A percentile compares a stretch with the other conserved stretches of the same genome.
phyloP scores from a whole-genome alignment of 2,113 vertebrate species.

The Alces alces region DNA sequence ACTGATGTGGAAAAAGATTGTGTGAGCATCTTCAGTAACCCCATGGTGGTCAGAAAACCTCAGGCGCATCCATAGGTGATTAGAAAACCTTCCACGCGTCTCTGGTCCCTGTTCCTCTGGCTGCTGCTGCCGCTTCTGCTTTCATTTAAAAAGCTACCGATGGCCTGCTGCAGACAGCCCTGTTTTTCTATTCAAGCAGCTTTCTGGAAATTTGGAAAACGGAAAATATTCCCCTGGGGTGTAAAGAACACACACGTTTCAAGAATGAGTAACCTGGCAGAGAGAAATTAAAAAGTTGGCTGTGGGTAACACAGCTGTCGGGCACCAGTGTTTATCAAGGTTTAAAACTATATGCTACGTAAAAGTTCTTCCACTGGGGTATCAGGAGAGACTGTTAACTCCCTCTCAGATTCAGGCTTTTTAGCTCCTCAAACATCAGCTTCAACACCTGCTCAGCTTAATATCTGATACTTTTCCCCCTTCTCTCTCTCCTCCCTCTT shows the following conservation, averaged over 20 bases:
- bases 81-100: not conserved
- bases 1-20: fast-evolving
- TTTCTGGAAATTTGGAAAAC: constrained; percentile 13
- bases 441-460: not conserved
- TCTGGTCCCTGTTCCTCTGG: fast-evolving
- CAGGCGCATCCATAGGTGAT: fast-evolving
- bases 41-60: fast-evolving
- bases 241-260: not conserved
- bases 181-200: not conserved
- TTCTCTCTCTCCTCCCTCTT: not conserved
- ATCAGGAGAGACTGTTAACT: not conserved
- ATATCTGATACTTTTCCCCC: fast-evolving
- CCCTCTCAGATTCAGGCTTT: not conserved
- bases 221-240: not conserved
- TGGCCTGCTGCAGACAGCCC: not conserved
- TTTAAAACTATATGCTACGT: not conserved
- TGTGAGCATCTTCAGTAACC: fast-evolving
- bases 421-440: not conserved
- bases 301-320: not conserved
- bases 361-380: not conserved
- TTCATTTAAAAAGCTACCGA: not conserved
- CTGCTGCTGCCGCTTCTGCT: not conserved
- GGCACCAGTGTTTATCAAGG: not conserved
- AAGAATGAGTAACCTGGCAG: not conserved
- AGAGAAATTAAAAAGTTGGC: not conserved